A percentile compares a stretch with the other conserved stretches of the same genome.
Evolutionary conservation across 2,113 vertebrate genomes (phyloP).

Genomic region (Salvator merianae): DNA sequence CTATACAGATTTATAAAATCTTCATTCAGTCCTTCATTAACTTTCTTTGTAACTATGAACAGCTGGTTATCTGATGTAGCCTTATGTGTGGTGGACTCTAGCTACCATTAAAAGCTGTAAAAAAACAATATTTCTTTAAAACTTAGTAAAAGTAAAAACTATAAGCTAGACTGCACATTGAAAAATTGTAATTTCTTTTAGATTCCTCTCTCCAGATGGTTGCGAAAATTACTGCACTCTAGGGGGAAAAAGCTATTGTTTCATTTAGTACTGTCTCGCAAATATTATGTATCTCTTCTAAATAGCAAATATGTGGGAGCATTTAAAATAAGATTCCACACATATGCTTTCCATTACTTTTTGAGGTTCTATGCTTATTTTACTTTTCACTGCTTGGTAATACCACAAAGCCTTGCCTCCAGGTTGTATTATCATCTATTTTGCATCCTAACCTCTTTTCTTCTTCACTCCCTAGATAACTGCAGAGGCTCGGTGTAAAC

Average conservation of each 20-base stretch:
- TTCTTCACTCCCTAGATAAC: constrained; percentile 78
- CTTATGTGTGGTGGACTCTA: not conserved
- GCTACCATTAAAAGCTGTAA: not conserved
- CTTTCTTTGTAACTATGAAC: not conserved
- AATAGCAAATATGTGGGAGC: not conserved
- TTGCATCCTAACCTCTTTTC: not conserved
- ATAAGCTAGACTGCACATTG: not conserved
- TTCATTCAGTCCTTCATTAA: not conserved
- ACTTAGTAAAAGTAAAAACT: not conserved
- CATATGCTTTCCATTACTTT: not conserved
- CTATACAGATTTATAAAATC: not conserved
- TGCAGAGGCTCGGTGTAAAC: constrained; percentile 85
- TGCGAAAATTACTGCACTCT: not conserved
- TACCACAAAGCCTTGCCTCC: not conserved
- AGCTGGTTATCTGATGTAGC: not conserved
- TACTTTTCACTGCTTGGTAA: not conserved
- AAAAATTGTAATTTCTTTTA: not conserved
- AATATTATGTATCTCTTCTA: no score
- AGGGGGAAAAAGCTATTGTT: not conserved
- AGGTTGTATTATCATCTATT: not conserved
- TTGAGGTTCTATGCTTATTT: not conserved
- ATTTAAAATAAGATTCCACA: not conserved
- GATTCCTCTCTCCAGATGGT: not conserved
- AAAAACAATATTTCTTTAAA: not conserved
- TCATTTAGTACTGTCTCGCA: not conserved